A percentile compares a stretch with the other conserved stretches of the same genome.
Conservation (phyloP, 2,888 invertebrate species). For the Cryptophagus acutangulus region DNA sequence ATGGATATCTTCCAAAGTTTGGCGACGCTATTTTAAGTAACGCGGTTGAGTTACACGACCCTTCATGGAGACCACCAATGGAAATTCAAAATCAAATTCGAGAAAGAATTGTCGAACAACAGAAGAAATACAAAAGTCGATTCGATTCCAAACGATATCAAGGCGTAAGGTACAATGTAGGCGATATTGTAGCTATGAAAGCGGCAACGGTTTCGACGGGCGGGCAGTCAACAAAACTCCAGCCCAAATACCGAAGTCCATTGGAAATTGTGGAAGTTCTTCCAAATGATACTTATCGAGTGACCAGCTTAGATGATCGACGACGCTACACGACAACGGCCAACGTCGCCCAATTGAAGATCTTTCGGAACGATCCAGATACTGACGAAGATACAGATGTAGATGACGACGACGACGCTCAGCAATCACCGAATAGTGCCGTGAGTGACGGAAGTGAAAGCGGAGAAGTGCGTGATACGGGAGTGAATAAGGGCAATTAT, state of each 20-base stretch:
- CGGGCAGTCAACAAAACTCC: slow-evolving; percentile 9
- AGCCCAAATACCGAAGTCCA: slow-evolving; percentile 6
- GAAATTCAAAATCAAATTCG: background rate
- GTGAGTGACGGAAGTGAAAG: too few relatives aligned
- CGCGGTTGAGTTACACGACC: background rate
- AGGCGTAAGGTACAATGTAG: slow-evolving; percentile 5
- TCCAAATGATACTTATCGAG: slow-evolving; percentile 5
- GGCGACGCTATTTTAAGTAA: background rate
- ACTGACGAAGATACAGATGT: too few relatives aligned
- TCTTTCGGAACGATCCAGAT: background rate
- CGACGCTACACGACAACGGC: background rate
- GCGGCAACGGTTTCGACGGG: slow-evolving; percentile 3
- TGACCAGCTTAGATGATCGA: background rate
- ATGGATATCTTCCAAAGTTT: background rate
- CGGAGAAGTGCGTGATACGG: too few relatives aligned
- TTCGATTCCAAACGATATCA: slow-evolving; percentile 6
- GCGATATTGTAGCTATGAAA: slow-evolving; percentile 8
- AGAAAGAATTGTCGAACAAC: slow-evolving; percentile 1
- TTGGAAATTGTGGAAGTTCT: slow-evolving; percentile 7
- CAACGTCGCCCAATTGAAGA: background rate
- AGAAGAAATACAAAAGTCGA: background rate
- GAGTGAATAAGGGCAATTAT: too few relatives aligned
- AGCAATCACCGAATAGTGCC: too few relatives aligned
- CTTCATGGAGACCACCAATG: background rate
- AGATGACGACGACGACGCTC: too few relatives aligned